These are phyloP conservation scores for Neoniphon sammara DNA, from an alignment of 2,797 vertebrate genomes.

Conservation along the genomic window DNA sequence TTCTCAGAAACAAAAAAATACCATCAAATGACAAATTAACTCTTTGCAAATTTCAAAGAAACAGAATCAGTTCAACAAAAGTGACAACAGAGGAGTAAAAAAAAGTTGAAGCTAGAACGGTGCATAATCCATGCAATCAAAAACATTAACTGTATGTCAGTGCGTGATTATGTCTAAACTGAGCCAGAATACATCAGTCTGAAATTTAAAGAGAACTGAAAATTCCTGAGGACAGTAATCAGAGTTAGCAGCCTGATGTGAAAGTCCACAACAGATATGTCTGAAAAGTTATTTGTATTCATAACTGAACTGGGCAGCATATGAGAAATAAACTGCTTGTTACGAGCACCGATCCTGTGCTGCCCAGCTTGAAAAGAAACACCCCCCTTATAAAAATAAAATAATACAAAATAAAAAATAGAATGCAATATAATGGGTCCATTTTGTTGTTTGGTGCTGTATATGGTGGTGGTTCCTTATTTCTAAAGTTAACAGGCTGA, in stretches of 20 bases:
- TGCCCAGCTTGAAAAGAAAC: neutral
- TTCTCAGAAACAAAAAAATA: conserved; percentile 19
- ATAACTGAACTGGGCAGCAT: conserved; percentile 1
- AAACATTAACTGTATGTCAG: conserved; percentile 2
- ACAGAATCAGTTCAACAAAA: conserved; percentile 10
- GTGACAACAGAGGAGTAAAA: neutral
- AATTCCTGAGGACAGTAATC: conserved; percentile 1
- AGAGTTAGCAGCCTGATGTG: neutral
- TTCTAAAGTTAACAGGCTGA: too few relatives aligned
- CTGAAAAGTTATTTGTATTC: neutral
- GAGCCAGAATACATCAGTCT: neutral
- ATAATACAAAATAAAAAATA: neutral
- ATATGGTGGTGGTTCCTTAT: too few relatives aligned
- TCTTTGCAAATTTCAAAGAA: neutral
- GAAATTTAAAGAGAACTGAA: neutral
- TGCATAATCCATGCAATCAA: neutral
- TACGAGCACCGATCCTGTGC: neutral
- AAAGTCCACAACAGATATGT: neutral
- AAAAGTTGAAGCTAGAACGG: neutral
- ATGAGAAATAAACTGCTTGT: neutral
- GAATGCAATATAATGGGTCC: too few relatives aligned
- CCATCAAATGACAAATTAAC: conserved; percentile 19
- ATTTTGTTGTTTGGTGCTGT: too few relatives aligned
- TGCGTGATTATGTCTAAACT: neutral
- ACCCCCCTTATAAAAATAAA: neutral